Evolutionary conservation across 2,888 invertebrate species (phyloP).

Genomic region (Phymatocera aterrima): DNA sequence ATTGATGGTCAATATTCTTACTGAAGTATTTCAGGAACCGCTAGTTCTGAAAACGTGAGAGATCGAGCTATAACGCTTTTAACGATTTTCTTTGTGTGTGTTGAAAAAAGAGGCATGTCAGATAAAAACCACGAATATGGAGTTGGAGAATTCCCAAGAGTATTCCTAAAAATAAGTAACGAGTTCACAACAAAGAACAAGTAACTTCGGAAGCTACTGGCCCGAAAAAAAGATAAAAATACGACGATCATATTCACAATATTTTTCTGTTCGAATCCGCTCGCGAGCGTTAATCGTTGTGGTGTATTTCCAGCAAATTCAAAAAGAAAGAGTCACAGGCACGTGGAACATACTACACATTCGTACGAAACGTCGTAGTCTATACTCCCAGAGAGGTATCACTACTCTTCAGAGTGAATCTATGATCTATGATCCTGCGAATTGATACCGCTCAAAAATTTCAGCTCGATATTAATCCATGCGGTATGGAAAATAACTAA

Average conservation of each 20-base stretch:
- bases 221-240: neutral
- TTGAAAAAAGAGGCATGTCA: neutral
- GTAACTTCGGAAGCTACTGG: neutral
- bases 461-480: neutral
- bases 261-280: neutral
- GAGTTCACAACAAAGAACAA: neutral
- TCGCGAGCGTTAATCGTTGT: neutral
- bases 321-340: neutral
- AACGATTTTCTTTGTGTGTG: neutral
- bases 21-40: neutral
- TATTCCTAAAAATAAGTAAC: conserved; percentile 3
- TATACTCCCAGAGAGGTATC: neutral
- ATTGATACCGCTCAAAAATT: neutral
- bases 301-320: neutral
- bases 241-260: neutral
- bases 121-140: neutral
- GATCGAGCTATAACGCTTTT: neutral
- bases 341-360: neutral
- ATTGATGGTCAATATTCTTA: neutral
- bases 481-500: neutral
- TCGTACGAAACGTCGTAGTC: neutral
- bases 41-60: neutral
- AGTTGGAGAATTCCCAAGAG: neutral
- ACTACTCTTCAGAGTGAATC: neutral
- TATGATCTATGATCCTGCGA: neutral